Percentiles rank a stretch among this genome's conserved stretches.
These are phyloP conservation scores for Spinibarbus caldwelli DNA, from an alignment of 2,797 vertebrate species.

Conservation along the genomic window DNA sequence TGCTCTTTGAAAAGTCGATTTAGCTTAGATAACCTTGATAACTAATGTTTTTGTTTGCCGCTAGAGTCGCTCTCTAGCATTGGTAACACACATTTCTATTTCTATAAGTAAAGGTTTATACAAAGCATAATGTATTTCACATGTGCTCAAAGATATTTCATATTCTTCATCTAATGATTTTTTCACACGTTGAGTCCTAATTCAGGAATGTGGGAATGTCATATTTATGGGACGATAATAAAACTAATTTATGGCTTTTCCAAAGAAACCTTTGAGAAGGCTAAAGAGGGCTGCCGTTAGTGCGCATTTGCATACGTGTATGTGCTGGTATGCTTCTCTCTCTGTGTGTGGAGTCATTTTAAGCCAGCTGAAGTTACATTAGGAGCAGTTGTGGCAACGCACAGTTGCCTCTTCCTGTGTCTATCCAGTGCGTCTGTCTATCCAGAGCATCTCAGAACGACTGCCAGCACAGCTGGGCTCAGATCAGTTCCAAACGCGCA, in stretches of 20 bases:
- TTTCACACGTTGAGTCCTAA: slow-evolving; percentile 75
- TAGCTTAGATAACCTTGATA: not conserved
- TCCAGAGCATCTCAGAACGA: slow-evolving; percentile 31
- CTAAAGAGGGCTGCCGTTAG: slow-evolving; percentile 42
- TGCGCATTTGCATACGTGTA: slow-evolving; percentile 53
- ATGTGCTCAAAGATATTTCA: slow-evolving; percentile 62
- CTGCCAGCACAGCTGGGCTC: slow-evolving; percentile 43
- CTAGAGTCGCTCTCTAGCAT: slow-evolving; percentile 22
- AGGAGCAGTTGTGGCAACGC: slow-evolving; percentile 26
- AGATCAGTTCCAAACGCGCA: slow-evolving; percentile 38
- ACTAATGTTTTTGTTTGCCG: not conserved
- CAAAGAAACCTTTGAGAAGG: slow-evolving; percentile 70
- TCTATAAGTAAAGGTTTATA: slow-evolving; percentile 38
- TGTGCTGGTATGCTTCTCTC: slow-evolving; percentile 38
- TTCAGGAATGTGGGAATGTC: slow-evolving; percentile 85
- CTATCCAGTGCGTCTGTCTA: slow-evolving; percentile 23
- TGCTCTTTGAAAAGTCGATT: not conserved
- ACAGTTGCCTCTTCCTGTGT: not conserved
- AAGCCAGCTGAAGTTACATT: slow-evolving; percentile 49
- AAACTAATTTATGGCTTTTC: slow-evolving; percentile 81
- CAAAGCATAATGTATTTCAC: slow-evolving; percentile 66
- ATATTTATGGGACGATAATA: slow-evolving; percentile 83
- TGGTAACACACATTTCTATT: slow-evolving; percentile 23
- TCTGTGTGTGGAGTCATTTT: slow-evolving; percentile 46
- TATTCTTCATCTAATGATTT: slow-evolving; percentile 69